These are phyloP conservation scores for Salvator merianae DNA, from an alignment of 2,113 vertebrate species.

Conservation along the genomic window DNA sequence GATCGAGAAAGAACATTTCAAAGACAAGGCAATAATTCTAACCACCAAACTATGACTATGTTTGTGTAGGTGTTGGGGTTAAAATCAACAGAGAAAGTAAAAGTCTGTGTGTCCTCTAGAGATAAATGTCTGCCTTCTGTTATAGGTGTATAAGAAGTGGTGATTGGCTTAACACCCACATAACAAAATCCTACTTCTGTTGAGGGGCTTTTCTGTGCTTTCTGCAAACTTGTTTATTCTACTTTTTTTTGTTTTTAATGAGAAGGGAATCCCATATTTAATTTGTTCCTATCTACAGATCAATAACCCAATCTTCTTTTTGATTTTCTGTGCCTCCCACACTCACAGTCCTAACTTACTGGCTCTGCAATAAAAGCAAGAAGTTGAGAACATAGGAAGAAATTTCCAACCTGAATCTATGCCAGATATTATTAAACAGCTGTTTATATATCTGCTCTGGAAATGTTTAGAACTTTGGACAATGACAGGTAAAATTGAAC, in stretches of 20 bases:
- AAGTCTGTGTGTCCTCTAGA: not conserved
- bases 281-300: constrained; percentile 60
- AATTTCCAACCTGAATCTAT: constrained; percentile 33
- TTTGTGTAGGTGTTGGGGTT: not conserved
- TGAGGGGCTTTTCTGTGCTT: constrained; percentile 32
- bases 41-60: constrained; percentile 25
- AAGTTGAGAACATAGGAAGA: constrained; percentile 33
- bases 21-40: constrained; percentile 40
- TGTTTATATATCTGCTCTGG: constrained; percentile 30
- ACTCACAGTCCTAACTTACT: constrained; percentile 45
- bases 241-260: constrained; percentile 55
- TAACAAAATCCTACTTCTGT: constrained; percentile 38
- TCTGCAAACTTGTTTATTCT: constrained; percentile 39
- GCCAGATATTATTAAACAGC: constrained; percentile 26
- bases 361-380: constrained; percentile 38
- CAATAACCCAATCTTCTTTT: constrained; percentile 62
- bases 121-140: constrained; percentile 29
- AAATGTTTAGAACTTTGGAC: constrained; percentile 15
- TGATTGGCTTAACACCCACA: constrained; percentile 25
- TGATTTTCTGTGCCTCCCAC: constrained; percentile 50
- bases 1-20: not conserved
- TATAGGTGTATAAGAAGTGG: constrained; percentile 8
- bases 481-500: constrained; percentile 55
- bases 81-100: constrained; percentile 39
- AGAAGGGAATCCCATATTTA: constrained; percentile 53